A percentile compares a stretch with the other conserved stretches of the same genome.
These are phyloP conservation scores for Ammodytes marinus DNA, from an alignment of 2,113 vertebrate genomes.

Conservation along the genomic window DNA sequence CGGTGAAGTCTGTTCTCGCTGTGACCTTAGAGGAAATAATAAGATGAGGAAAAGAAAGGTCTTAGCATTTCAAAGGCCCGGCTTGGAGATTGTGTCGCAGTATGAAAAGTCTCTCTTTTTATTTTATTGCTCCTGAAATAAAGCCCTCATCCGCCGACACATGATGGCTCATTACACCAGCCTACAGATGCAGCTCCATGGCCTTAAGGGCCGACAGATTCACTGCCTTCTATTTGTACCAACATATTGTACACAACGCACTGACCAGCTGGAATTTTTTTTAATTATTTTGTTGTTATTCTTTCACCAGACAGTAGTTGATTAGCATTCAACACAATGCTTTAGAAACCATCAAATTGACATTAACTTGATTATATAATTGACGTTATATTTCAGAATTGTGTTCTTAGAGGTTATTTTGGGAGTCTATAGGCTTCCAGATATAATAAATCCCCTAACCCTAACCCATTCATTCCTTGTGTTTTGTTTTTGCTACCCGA, in stretches of 20 bases:
- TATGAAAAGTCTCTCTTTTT: slow-evolving; percentile 5
- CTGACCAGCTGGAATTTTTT: not conserved
- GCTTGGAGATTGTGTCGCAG: slow-evolving; percentile 6
- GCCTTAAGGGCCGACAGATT: slow-evolving; percentile 10
- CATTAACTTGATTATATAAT: not conserved
- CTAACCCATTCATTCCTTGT: too few relatives aligned
- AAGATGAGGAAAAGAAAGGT: slow-evolving; percentile 32
- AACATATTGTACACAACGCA: slow-evolving; percentile 16
- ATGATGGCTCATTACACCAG: slow-evolving; percentile 57
- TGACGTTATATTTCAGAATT: not conserved
- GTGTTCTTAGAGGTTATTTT: not conserved
- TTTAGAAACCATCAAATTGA: not conserved
- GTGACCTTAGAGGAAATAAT: slow-evolving; percentile 36
- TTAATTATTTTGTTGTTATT: too few relatives aligned
- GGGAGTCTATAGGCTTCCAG: too few relatives aligned
- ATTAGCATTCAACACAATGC: not conserved
- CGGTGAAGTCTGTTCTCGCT: not conserved
- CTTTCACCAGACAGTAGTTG: not conserved
- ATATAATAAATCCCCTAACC: not conserved
- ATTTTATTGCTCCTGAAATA: slow-evolving; percentile 28
- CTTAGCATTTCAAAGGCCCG: slow-evolving; percentile 46
- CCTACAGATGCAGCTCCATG: slow-evolving; percentile 37
- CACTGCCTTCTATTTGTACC: slow-evolving; percentile 14
- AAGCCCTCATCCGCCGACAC: slow-evolving; percentile 29
- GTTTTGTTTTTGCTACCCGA: too few relatives aligned